These are phyloP conservation scores for Aldrovandia affinis DNA, from an alignment of 2,797 vertebrate species.

Conservation along the genomic window DNA sequence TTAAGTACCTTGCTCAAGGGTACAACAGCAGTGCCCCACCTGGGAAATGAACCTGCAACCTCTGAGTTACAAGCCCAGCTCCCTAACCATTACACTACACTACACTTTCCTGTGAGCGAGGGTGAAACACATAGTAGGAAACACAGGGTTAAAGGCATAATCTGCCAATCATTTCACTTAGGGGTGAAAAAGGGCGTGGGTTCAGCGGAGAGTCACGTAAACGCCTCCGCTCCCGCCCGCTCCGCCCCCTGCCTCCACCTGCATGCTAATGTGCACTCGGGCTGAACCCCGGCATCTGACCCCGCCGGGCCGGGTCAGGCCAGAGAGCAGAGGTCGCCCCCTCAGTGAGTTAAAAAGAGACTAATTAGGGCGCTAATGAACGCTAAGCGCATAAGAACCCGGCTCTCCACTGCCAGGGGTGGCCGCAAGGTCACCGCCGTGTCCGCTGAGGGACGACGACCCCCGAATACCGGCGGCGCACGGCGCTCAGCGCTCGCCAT, in stretches of 20 bases:
- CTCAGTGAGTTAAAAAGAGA: slow-evolving; percentile 62
- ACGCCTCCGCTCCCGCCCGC: slow-evolving; percentile 3
- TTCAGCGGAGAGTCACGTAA: slow-evolving; percentile 23
- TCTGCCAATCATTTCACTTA: slow-evolving; percentile 12
- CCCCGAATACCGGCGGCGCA: slow-evolving; percentile 26
- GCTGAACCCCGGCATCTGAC: slow-evolving; percentile 63
- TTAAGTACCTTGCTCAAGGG: no score
- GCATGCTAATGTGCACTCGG: slow-evolving; percentile 65
- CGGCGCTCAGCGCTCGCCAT: slow-evolving; percentile 28
- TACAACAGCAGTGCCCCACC: no score
- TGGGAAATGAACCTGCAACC: no score
- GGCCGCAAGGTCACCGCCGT: slow-evolving; percentile 41
- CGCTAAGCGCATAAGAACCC: slow-evolving; percentile 49
- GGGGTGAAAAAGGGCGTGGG: neutral
- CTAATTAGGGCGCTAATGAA: slow-evolving; percentile 62
- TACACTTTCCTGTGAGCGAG: neutral
- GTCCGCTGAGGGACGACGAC: slow-evolving; percentile 34
- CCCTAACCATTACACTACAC: no score
- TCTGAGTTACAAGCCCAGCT: no score
- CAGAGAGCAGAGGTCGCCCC: slow-evolving; percentile 47
- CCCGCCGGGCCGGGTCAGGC: slow-evolving; percentile 38
- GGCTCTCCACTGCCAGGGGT: slow-evolving; percentile 27
- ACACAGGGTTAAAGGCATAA: neutral
- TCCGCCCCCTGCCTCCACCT: slow-evolving; percentile 49
- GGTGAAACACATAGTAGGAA: neutral